Evolutionary conservation across 92 coral and sea anemone species (phyloP).

Genomic region (Muricea muricata): DNA sequence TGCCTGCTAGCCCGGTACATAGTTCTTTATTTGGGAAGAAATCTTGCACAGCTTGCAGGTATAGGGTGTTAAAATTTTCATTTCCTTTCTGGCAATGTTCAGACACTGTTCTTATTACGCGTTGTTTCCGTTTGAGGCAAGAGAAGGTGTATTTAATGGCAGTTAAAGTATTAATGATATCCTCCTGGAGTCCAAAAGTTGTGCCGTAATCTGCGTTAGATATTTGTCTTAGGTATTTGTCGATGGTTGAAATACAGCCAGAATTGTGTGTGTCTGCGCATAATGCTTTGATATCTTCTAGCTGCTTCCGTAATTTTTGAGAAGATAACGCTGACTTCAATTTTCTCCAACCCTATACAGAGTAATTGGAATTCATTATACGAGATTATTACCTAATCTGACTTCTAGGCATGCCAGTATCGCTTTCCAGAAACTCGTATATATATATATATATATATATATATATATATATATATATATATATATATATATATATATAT

Average conservation of each 20-base stretch:
- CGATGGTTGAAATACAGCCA: background rate
- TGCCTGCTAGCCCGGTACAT: slow-evolving; percentile 24
- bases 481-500: too few species aligned
- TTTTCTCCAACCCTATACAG: slow-evolving; percentile 29
- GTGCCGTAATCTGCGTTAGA: background rate
- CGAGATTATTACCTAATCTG: too few species aligned
- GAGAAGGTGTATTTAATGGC: slow-evolving; percentile 29
- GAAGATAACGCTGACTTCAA: slow-evolving; percentile 14
- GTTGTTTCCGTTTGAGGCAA: slow-evolving; percentile 26
- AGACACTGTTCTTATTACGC: slow-evolving; percentile 4
- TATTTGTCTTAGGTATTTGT: slow-evolving; percentile 5
- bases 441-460: too few species aligned
- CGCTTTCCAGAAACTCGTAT: too few species aligned
- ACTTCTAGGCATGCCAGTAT: too few species aligned
- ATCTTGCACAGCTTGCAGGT: slow-evolving; percentile 14
- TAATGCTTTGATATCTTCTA: slow-evolving; percentile 15
- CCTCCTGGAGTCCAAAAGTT: slow-evolving; percentile 34
- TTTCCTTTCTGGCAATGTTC: slow-evolving; percentile 30
- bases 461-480: too few species aligned
- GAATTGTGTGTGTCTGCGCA: slow-evolving; percentile 1
- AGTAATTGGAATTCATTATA: too few species aligned
- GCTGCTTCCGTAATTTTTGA: slow-evolving; percentile 5
- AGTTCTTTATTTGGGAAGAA: slow-evolving; percentile 35
- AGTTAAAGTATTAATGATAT: background rate
- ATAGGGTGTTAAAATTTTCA: slow-evolving; percentile 24